Base-by-base conservation (phyloP, 2,113 vertebrate species). In the Rhabdomys dilectus region DNA sequence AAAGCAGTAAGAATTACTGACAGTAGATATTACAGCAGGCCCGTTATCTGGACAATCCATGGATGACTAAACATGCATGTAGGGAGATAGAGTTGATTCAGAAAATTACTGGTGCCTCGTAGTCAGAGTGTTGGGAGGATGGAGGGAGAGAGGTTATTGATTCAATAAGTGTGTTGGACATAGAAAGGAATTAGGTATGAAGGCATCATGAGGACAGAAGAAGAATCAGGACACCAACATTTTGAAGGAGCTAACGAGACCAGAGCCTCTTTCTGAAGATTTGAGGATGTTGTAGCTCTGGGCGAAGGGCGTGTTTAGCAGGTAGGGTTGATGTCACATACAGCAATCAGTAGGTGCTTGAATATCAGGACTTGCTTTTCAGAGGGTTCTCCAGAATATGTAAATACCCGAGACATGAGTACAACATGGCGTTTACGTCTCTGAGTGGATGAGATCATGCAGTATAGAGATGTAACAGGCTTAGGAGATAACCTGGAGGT, bases 381-480 rank as follows among this genome's bases (percentile, higher is more conserved):
- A 89, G 51, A 86, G 77, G 11, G 56, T 70, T 85, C 15, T 24
- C 42, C 17, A 22, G 62, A 66, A 70, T 51, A 53, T 85, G 51
- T 5, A 92, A 91, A 78, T 80, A 60, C 21, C 34, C 45, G 80
- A 88, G 31, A 53, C 72, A 45, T 51, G 11, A 36, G 45, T 29
- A 72, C n/a, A 77, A n/a, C 0, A 1, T 62, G 82, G 39, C 75
- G 88, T 89, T 95, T 89, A 85, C 91, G 68, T 82, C 58, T 76
- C 24, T 13, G 56, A 86, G 60, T 42, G 34, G 90, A 94, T 45
- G 82, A 96, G 82, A 87, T 93, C 70, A 94, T 68, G 36, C 34
- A 31, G 39, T 88, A 7, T 17, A 48, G 48, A 78, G 70, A 80
- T n/a, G 48, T n/a, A 68, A 88, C 4, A 87, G 53, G 19, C 39